Percentiles rank a stretch among this genome's conserved stretches.
phyloP scores from a whole-genome alignment of 2,888 invertebrate genomes.

The Blastobasis adustella region DNA sequence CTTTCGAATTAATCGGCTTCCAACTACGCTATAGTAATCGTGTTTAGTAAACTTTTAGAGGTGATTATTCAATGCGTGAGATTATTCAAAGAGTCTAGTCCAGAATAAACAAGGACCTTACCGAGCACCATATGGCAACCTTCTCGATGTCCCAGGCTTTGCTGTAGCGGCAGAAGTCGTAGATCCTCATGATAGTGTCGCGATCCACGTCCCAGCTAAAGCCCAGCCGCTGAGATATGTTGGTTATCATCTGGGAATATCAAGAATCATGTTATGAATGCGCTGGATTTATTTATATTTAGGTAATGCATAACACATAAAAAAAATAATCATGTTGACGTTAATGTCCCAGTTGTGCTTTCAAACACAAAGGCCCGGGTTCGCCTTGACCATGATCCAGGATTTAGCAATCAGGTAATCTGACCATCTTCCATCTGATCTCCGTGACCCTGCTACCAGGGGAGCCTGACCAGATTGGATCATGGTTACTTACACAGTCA shows the following conservation, averaged over 20 bases:
- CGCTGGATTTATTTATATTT: neutral
- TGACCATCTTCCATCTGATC: too few species aligned
- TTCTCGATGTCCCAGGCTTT: conserved; percentile 83
- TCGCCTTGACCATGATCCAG: too few species aligned
- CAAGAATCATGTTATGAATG: neutral
- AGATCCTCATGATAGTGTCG: conserved; percentile 77
- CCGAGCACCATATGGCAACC: conserved; percentile 85
- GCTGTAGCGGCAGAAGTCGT: conserved; percentile 87
- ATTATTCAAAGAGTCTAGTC: neutral
- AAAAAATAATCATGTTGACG: neutral
- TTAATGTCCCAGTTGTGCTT: too few species aligned
- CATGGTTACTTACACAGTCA: too few species aligned
- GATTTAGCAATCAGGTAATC: too few species aligned
- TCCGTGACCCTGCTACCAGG: too few species aligned
- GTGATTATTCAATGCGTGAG: too few species aligned
- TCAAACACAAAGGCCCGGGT: too few species aligned
- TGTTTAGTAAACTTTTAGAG: too few species aligned
- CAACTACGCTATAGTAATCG: too few species aligned
- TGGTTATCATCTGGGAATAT: conserved; percentile 51
- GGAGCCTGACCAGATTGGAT: too few species aligned
- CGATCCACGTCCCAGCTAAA: conserved; percentile 74
- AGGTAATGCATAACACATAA: neutral
- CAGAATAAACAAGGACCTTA: conserved; percentile 35
- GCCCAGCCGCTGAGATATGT: conserved; percentile 79
- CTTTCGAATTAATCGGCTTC: too few species aligned